phyloP scores from a whole-genome alignment of 2,888 invertebrate genomes.

The Dichetophora obliterata region DNA sequence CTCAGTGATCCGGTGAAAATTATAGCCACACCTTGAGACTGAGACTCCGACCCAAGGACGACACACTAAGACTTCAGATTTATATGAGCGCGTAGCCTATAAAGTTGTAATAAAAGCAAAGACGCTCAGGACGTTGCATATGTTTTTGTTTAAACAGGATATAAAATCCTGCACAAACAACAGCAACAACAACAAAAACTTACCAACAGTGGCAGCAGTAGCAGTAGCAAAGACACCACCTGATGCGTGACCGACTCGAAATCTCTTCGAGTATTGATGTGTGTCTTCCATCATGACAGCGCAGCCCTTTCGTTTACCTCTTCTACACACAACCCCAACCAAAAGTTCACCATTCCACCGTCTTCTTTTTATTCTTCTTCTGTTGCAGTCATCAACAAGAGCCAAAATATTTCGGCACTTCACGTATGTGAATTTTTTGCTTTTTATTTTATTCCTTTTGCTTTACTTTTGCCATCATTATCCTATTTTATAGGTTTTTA shows the following conservation, averaged over 20 bases:
- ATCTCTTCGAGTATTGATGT: not conserved
- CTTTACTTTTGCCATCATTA: constrained; percentile 57
- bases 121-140: constrained; percentile 7
- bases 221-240: constrained; percentile 1
- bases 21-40: constrained; percentile 39
- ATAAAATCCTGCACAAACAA: constrained; percentile 30
- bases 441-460: not conserved
- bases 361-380: not conserved
- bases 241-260: constrained; percentile 18
- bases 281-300: constrained; percentile 49
- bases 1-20: constrained; percentile 33
- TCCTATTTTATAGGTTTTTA: constrained; percentile 58
- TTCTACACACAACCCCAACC: not conserved
- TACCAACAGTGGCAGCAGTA: constrained; percentile 15
- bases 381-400: not conserved
- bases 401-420: not conserved
- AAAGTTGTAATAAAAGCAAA: constrained; percentile 63
- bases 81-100: constrained; percentile 62
- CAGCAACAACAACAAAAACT: constrained; percentile 15
- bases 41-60: constrained; percentile 1
- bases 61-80: constrained; percentile 55
- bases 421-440: not conserved
- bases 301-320: not conserved
- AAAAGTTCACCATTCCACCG: not conserved
- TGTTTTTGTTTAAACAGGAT: constrained; percentile 34